phyloP scores from a whole-genome alignment of 2,888 invertebrate genomes.

The Melanotus villosus region DNA sequence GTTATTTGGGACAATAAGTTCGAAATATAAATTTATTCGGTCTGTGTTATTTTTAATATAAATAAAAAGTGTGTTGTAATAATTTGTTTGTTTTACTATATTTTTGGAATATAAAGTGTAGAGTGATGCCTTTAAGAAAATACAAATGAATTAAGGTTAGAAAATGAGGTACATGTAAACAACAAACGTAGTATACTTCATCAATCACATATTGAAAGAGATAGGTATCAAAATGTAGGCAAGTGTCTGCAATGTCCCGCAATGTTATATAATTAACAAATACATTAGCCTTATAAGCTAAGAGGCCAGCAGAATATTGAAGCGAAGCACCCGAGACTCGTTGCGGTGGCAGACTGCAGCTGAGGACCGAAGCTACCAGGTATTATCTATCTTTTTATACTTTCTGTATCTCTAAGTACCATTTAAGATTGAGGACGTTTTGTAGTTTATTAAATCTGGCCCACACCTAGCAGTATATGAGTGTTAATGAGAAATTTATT shows the following conservation, averaged over 20 bases:
- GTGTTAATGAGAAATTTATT: slow-evolving; percentile 23
- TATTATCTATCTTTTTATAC: slow-evolving; percentile 74
- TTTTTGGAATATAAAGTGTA: slow-evolving; percentile 26
- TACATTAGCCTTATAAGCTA: slow-evolving; percentile 58
- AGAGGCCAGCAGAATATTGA: slow-evolving; percentile 54
- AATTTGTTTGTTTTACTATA: slow-evolving; percentile 37
- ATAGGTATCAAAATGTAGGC: slow-evolving; percentile 44
- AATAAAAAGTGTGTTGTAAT: slow-evolving; percentile 32
- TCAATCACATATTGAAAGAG: slow-evolving; percentile 24
- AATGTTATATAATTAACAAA: slow-evolving; percentile 57
- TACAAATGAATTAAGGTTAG: slow-evolving; percentile 8
- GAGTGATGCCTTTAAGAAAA: background rate
- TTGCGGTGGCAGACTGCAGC: slow-evolving; percentile 59
- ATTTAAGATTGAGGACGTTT: slow-evolving; percentile 48
- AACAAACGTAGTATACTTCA: slow-evolving; percentile 23
- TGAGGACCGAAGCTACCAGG: slow-evolving; percentile 70
- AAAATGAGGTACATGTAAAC: slow-evolving; percentile 20
- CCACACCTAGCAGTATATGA: slow-evolving; percentile 46
- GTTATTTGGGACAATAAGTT: slow-evolving; percentile 33
- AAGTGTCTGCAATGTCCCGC: slow-evolving; percentile 50
- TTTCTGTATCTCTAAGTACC: slow-evolving; percentile 66
- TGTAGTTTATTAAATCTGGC: slow-evolving; percentile 49
- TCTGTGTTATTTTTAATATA: slow-evolving; percentile 33
- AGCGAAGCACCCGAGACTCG: slow-evolving; percentile 48
- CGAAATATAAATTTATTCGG: slow-evolving; percentile 23